Conservation (phyloP, 2,113 vertebrate genomes). For the Nanorana parkeri region DNA sequence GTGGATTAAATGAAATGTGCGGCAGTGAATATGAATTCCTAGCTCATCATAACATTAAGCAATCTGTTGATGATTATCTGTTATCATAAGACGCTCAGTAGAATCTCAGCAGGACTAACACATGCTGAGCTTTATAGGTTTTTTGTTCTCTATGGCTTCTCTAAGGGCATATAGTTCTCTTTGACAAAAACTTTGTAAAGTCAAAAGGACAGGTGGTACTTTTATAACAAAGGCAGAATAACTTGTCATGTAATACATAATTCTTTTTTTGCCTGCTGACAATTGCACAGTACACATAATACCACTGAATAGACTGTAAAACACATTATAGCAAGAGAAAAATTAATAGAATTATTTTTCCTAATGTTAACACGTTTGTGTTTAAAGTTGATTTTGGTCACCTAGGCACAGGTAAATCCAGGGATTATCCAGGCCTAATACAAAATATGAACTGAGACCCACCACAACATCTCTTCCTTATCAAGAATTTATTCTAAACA, state of each 20-base stretch:
- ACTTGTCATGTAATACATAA: not conserved
- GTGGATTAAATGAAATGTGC: conserved; percentile 38
- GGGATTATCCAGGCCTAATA: too few species aligned
- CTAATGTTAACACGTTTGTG: too few species aligned
- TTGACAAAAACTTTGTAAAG: conserved; percentile 51
- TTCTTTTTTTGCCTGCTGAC: not conserved
- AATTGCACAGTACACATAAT: too few species aligned
- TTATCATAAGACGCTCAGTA: conserved; percentile 50
- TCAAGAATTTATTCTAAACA: too few species aligned
- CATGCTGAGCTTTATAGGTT: conserved; percentile 48
- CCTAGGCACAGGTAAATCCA: too few species aligned
- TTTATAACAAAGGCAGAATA: not conserved
- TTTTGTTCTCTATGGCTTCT: conserved; percentile 44
- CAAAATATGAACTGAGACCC: too few species aligned
- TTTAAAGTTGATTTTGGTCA: too few species aligned
- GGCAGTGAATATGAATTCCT: conserved; percentile 26
- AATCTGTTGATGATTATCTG: conserved; percentile 49
- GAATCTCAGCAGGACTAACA: conserved; percentile 37
- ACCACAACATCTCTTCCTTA: too few species aligned
- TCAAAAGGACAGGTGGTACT: conserved; percentile 39
- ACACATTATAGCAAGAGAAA: too few species aligned
- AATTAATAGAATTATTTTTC: too few species aligned
- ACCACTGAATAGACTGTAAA: too few species aligned
- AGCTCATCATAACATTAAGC: conserved; percentile 53
- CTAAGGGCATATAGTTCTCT: conserved; percentile 43